Conservation (phyloP, 1,140 invertebrate species). For the Periplaneta americana region DNA sequence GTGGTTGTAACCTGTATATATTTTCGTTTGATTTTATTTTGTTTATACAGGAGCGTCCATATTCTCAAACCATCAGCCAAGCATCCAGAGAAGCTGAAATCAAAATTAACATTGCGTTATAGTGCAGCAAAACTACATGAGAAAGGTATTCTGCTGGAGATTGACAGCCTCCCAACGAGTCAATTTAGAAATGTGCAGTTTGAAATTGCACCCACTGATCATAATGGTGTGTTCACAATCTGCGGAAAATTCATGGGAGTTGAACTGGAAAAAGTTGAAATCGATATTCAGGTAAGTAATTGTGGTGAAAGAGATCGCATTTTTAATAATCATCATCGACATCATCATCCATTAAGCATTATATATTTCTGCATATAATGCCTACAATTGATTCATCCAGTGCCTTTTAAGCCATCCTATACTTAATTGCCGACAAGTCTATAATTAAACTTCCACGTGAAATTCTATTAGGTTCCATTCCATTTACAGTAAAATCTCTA, state of each 20-base stretch:
- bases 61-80: conserved; percentile 4
- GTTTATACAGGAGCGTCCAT: conserved; percentile 13
- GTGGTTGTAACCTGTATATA: too few species aligned
- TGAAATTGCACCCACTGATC: conserved; percentile 65
- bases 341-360: too few species aligned
- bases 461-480: too few species aligned
- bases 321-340: too few species aligned
- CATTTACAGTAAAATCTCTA: too few species aligned
- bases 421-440: too few species aligned
- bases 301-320: too few species aligned
- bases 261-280: conserved; percentile 67
- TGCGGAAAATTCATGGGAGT: conserved; percentile 77
- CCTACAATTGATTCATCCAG: too few species aligned
- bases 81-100: conserved; percentile 48
- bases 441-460: too few species aligned
- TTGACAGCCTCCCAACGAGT: conserved; percentile 57
- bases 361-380: too few species aligned
- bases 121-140: conserved; percentile 65
- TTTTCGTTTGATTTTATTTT: too few species aligned
- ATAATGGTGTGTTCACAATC: conserved; percentile 63
- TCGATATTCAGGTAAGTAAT: conserved; percentile 57
- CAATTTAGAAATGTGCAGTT: conserved; percentile 76
- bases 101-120: conserved; percentile 61
- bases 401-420: too few species aligned
- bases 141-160: conserved; percentile 67